Evolutionary conservation across 1,140 invertebrate genomes (phyloP), one percentile per base, ranked within the genome.

Genomic region (Saccostrea cuccullata): DNA sequence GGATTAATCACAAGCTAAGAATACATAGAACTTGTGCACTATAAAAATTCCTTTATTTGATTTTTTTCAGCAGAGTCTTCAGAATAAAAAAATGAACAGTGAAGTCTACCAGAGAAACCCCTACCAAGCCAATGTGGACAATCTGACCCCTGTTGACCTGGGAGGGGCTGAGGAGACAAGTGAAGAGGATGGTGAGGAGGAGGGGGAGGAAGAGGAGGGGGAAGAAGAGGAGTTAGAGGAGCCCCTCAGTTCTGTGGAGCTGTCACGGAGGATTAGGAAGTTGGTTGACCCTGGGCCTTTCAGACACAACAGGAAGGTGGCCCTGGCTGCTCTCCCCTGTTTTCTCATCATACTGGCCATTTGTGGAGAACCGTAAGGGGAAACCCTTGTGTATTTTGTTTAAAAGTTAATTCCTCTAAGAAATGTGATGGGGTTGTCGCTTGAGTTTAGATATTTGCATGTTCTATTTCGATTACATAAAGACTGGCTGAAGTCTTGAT

Each of bases 341-440:
- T 85, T 92, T n/a, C 55, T 93, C 36, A 55, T 93, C 2, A 82
- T 92, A n/a, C 40, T 93, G 15, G 88, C 89, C 30, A 77, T 93
- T n/a, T 89, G 88, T 85, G 92, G 92, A 67, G 92, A 93, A 91
- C 87, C 88, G 92, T 93, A 89, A 91, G 30, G 30, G 2, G 92
- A 47, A 84, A 82, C 26, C 8, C 26, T 82, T 82, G 47, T 47
- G 47, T 47, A 3, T 2, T 5, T 47, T 20, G 15, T 64, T 8
- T 6, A 64, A 20, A 64, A n/a, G n/a, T 64, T n/a, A 64, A 64
- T 64, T 64, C n/a, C 5, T 64, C 13, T 47, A 47, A 47, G 47
- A 47, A 47, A 47, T 47, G 47, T 2, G 5, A 47, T 47, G 47
- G 5, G 47, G 0, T 8, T 47, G 9, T 47, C 47, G 1, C 0